These are phyloP conservation scores for Terebella lapidaria DNA, from an alignment of 2,888 invertebrate species.

Conservation along the genomic window DNA sequence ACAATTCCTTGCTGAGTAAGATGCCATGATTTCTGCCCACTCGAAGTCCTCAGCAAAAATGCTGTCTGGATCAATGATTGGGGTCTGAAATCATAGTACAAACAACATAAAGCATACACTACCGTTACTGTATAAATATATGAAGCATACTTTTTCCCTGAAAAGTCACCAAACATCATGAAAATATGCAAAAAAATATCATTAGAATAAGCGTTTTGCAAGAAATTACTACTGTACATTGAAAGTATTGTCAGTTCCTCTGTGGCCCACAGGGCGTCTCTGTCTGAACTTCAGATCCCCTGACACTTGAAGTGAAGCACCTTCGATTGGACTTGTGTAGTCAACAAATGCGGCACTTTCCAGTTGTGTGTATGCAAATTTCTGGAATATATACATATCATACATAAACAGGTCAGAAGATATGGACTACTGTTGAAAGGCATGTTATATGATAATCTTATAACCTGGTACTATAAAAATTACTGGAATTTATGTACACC, in stretches of 20 bases:
- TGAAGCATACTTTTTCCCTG: too few species aligned
- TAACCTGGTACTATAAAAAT: too few species aligned
- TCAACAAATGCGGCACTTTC: constrained; percentile 55
- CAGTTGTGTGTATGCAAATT: constrained; percentile 54
- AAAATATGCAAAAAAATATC: too few species aligned
- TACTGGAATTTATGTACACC: too few species aligned
- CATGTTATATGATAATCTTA: too few species aligned
- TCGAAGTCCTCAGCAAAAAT: constrained; percentile 54
- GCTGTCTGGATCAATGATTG: constrained; percentile 56
- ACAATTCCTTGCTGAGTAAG: constrained; percentile 64
- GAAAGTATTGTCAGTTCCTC: constrained; percentile 58
- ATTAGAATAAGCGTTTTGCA: too few species aligned
- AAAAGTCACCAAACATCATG: too few species aligned
- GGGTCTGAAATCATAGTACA: constrained; percentile 47
- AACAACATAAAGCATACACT: not conserved
- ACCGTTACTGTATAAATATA: too few species aligned
- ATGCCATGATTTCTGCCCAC: constrained; percentile 58
- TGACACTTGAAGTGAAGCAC: constrained; percentile 51
- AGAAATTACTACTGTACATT: too few species aligned
- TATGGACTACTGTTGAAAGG: too few species aligned
- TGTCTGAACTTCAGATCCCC: constrained; percentile 55
- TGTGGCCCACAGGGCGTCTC: constrained; percentile 50
- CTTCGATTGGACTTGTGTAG: constrained; percentile 47
- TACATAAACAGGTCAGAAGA: not conserved
- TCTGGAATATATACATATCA: constrained; percentile 35